Conservation (phyloP, 2,797 vertebrate species). For the Loris lydekkerianus region DNA sequence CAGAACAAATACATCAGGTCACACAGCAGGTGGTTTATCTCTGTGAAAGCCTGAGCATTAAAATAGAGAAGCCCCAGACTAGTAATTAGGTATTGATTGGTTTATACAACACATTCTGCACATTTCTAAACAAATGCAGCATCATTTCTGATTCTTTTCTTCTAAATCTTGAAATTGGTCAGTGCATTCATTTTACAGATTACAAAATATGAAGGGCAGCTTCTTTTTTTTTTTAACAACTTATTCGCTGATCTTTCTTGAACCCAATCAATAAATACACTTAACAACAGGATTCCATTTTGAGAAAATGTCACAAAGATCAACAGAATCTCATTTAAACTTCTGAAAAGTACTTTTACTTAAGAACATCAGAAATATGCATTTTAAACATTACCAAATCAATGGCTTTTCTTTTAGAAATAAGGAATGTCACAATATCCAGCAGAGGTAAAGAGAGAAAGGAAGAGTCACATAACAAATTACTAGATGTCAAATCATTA, state of each 20-base stretch:
- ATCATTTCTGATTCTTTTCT: conserved; percentile 84
- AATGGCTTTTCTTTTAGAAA: conserved; percentile 31
- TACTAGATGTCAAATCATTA: neutral
- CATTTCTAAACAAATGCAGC: conserved; percentile 87
- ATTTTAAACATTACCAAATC: neutral
- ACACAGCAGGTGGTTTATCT: conserved; percentile 84
- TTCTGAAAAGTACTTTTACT: conserved; percentile 33
- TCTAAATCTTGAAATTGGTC: conserved; percentile 83
- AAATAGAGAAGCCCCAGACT: conserved; percentile 81
- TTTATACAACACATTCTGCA: conserved; percentile 84
- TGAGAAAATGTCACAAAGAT: conserved; percentile 73
- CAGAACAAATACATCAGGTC: conserved; percentile 86
- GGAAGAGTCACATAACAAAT: neutral
- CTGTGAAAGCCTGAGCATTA: conserved; percentile 82
- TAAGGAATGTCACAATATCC: neutral
- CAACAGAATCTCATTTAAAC: conserved; percentile 22
- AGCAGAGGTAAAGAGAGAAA: neutral
- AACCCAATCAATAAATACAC: conserved; percentile 78
- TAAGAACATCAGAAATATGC: conserved; percentile 34
- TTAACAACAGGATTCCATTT: conserved; percentile 73
- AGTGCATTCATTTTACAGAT: conserved; percentile 84
- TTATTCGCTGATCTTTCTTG: conserved; percentile 78
- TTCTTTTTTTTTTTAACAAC: conserved; percentile 61
- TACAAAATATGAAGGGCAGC: conserved; percentile 81
- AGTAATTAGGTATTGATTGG: conserved; percentile 90